Conservation (phyloP, 1,140 invertebrate genomes). For the Ceratoteleas bidentatus region DNA sequence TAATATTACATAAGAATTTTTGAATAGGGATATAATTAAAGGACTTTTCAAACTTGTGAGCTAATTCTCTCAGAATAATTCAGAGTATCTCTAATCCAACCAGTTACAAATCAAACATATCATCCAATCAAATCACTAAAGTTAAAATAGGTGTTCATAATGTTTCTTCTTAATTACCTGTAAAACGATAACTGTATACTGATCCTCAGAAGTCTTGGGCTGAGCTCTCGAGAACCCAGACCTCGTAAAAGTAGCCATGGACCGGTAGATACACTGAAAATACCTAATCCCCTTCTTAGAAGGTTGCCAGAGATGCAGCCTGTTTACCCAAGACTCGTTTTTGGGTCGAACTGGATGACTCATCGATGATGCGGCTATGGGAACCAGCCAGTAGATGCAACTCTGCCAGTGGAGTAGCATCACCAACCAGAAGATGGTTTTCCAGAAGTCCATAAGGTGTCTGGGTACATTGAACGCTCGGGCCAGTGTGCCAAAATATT, state of each 20-base stretch:
- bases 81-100: no score
- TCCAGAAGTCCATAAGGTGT: conserved; percentile 62
- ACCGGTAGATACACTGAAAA: conserved; percentile 60
- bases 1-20: no score
- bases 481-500: conserved; percentile 65
- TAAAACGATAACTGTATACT: conserved; percentile 61
- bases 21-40: no score
- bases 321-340: conserved; percentile 71
- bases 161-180: conserved; percentile 11
- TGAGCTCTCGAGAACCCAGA: conserved; percentile 67
- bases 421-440: conserved; percentile 67
- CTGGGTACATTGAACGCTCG: conserved; percentile 48
- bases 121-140: no score
- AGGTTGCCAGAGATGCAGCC: conserved; percentile 65
- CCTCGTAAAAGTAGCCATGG: conserved; percentile 69
- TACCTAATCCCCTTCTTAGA: conserved; percentile 50
- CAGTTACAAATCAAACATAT: no score
- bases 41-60: no score
- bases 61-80: no score
- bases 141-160: no score
- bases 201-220: conserved; percentile 65
- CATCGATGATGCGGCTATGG: conserved; percentile 62
- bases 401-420: conserved; percentile 75
- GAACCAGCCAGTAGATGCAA: conserved; percentile 75
- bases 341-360: conserved; percentile 27